Conservation (phyloP, 2,113 vertebrate genomes). For the Empidonax traillii region DNA sequence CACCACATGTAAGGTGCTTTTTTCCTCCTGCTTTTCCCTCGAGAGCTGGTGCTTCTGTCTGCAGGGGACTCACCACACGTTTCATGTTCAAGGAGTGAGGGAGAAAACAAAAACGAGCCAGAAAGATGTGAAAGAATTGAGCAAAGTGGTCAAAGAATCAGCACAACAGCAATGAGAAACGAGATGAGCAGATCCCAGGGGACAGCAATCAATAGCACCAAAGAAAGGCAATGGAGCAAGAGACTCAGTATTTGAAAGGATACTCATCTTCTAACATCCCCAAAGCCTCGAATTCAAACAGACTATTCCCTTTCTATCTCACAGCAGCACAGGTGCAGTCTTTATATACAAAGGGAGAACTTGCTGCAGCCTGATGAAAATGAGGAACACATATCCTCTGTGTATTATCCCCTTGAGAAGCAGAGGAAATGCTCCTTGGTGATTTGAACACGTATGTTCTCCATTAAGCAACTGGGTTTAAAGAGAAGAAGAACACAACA, state of each 20-base stretch:
- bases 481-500: not conserved
- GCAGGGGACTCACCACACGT: accelerated
- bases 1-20: not conserved
- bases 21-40: not conserved
- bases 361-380: not conserved
- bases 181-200: not conserved
- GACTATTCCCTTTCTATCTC: not conserved
- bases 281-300: not conserved
- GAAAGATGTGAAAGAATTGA: not conserved
- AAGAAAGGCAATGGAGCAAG: not conserved
- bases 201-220: not conserved
- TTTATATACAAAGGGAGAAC: not conserved
- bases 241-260: not conserved
- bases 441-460: not conserved
- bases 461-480: not conserved
- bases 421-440: not conserved
- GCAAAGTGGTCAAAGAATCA: not conserved
- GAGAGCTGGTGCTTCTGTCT: not conserved
- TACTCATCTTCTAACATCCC: not conserved
- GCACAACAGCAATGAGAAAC: not conserved
- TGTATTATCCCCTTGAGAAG: not conserved
- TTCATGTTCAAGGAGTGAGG: not conserved
- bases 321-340: not conserved
- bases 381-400: not conserved
- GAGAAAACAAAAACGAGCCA: not conserved